Conservation (phyloP, 2,888 invertebrate species). For the Pristionchus japonicus region DNA sequence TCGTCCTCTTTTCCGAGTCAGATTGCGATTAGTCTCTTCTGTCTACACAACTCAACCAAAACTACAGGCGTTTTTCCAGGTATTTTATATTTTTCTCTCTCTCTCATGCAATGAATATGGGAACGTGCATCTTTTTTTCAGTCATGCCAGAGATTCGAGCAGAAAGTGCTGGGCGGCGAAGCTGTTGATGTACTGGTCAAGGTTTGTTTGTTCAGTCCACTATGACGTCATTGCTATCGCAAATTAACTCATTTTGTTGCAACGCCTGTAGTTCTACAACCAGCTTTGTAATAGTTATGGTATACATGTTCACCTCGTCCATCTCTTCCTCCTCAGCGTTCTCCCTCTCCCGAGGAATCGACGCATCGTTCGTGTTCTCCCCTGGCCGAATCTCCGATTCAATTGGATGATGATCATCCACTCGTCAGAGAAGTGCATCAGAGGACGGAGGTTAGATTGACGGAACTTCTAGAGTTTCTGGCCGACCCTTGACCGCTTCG, state of each 20-base stretch:
- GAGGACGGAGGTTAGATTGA: slow-evolving; percentile 39
- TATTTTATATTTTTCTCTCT: too few relatives aligned
- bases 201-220: background rate
- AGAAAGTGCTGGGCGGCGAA: slow-evolving; percentile 77
- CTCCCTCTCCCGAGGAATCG: slow-evolving; percentile 44
- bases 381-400: background rate
- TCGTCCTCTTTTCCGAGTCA: slow-evolving; percentile 88
- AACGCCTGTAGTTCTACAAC: background rate
- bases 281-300: too few relatives aligned
- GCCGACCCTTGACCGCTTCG: too few relatives aligned
- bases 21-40: slow-evolving; percentile 89
- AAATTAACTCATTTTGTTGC: slow-evolving; percentile 1
- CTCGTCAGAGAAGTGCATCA: slow-evolving; percentile 19
- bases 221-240: background rate
- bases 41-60: slow-evolving; percentile 82
- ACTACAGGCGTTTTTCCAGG: slow-evolving; percentile 70
- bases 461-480: too few relatives aligned
- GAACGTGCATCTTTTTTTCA: background rate
- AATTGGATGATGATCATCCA: slow-evolving; percentile 45
- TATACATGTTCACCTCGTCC: background rate
- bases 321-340: slow-evolving; percentile 1
- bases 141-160: slow-evolving; percentile 84
- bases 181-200: slow-evolving; percentile 15
- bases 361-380: slow-evolving; percentile 50
- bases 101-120: background rate